Evolutionary conservation across 2,113 vertebrate species (phyloP).

Genomic region (Sminthopsis crassicaudata): DNA sequence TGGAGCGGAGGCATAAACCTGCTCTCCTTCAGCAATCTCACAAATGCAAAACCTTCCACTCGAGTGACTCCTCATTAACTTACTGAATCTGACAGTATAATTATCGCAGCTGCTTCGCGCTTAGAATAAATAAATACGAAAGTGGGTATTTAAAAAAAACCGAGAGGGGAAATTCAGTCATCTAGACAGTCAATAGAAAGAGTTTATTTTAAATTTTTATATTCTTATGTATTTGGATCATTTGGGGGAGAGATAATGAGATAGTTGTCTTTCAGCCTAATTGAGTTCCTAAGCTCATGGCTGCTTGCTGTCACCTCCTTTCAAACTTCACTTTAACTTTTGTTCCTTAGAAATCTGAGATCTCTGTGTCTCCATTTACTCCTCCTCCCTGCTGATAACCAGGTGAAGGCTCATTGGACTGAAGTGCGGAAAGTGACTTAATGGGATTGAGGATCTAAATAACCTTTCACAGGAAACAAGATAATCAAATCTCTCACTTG

Average conservation of each 20-base stretch:
- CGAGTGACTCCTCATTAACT: conserved; percentile 88
- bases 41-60: conserved; percentile 84
- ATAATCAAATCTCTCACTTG: conserved; percentile 78
- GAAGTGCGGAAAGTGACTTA: conserved; percentile 74
- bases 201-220: conserved; percentile 88
- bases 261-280: conserved; percentile 85
- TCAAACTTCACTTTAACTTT: conserved; percentile 84
- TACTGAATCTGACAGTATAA: conserved; percentile 89
- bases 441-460: conserved; percentile 65
- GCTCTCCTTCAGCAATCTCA: conserved; percentile 80
- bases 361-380: conserved; percentile 79
- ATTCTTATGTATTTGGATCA: conserved; percentile 85
- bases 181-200: conserved; percentile 85
- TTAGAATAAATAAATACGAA: conserved; percentile 91
- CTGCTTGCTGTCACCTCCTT: conserved; percentile 82
- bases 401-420: conserved; percentile 72
- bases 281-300: conserved; percentile 82
- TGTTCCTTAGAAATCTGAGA: conserved; percentile 82
- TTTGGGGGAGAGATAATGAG: conserved; percentile 85
- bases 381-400: conserved; percentile 75
- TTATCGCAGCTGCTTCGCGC: conserved; percentile 84
- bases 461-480: conserved; percentile 78
- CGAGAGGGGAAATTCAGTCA: conserved; percentile 84
- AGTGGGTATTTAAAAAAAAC: conserved; percentile 86
- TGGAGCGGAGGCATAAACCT: conserved; percentile 4